Conservation (phyloP, 2,888 invertebrate genomes). For the Plebejus argus region DNA sequence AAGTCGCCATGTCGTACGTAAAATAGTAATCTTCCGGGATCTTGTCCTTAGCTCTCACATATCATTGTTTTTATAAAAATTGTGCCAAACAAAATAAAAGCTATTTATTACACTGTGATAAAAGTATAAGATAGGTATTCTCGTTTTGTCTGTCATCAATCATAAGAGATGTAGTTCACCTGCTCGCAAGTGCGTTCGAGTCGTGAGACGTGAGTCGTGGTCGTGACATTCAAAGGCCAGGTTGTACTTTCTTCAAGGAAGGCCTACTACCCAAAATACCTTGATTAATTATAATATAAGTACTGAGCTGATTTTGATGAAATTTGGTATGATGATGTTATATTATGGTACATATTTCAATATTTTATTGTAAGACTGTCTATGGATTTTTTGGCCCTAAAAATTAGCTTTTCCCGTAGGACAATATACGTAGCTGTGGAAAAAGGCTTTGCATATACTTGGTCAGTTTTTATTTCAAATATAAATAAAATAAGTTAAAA, state of each 20-base stretch:
- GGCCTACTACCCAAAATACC: not conserved
- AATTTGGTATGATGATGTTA: not conserved
- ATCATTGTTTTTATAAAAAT: not conserved
- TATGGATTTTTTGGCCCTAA: not conserved
- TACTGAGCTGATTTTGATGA: not conserved
- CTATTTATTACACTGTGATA: no score
- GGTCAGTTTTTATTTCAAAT: not conserved
- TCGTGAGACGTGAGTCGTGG: conserved; percentile 18
- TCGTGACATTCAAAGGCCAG: conserved; percentile 21
- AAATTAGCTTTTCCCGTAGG: not conserved
- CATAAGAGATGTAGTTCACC: not conserved
- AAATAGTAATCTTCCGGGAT: not conserved
- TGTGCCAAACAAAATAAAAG: not conserved
- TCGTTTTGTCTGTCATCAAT: not conserved
- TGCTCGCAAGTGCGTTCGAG: not conserved
- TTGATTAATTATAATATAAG: not conserved
- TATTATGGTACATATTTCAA: not conserved
- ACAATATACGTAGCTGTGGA: not conserved
- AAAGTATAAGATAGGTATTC: no score
- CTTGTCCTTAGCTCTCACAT: not conserved
- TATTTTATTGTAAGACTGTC: not conserved
- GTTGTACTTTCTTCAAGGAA: conserved; percentile 18
- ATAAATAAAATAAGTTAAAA: not conserved
- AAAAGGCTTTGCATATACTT: not conserved
- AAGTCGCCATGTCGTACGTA: not conserved